Evolutionary conservation across 2,797 vertebrate species (phyloP).

Genomic region (Melopsittacus undulatus): DNA sequence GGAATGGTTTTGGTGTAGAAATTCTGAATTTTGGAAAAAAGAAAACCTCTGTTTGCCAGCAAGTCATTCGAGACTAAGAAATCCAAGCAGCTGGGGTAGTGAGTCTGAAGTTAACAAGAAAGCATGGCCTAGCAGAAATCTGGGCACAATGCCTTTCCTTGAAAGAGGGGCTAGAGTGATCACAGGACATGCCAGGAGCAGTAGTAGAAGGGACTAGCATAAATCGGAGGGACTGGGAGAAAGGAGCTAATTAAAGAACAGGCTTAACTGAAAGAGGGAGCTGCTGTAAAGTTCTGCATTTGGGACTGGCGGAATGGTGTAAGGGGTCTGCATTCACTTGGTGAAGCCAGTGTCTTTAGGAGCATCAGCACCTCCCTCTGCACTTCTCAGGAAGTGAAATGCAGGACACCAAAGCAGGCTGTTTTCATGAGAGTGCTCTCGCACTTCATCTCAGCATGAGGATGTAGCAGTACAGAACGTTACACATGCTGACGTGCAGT

Average conservation of each 20-base stretch:
- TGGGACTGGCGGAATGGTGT: background rate
- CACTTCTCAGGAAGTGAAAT: background rate
- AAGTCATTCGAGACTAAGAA: background rate
- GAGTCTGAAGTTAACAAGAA: slow-evolving; percentile 6
- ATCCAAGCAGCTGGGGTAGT: background rate
- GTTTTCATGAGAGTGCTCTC: background rate
- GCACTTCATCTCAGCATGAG: background rate
- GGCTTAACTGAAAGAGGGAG: background rate
- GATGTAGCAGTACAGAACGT: background rate
- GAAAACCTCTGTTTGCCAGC: background rate
- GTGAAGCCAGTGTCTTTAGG: background rate
- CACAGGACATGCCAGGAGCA: background rate
- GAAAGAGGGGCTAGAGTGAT: background rate
- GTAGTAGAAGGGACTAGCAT: background rate
- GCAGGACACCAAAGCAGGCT: background rate
- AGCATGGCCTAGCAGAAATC: background rate
- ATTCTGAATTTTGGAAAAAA: background rate
- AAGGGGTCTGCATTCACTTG: background rate
- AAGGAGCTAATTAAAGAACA: background rate
- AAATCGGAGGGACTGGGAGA: background rate
- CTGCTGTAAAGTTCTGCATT: background rate
- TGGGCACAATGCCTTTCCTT: background rate
- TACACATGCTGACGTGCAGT: background rate
- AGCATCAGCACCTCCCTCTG: background rate
- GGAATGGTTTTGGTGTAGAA: background rate